Base-by-base conservation (phyloP, 2,113 vertebrate genomes). In the Trematomus loennbergii region DNA sequence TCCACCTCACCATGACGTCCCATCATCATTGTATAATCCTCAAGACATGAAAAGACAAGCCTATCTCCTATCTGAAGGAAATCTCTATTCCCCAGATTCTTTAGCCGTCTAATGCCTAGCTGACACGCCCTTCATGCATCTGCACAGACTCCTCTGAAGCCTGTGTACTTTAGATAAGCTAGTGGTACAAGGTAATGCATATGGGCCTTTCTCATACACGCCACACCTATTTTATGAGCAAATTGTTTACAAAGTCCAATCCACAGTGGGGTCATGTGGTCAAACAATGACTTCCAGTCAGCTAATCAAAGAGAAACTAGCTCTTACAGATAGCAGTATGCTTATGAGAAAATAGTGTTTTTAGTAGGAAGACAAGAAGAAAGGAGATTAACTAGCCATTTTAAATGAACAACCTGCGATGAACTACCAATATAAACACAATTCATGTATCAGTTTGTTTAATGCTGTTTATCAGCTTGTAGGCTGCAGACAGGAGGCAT, bases 21-120 rank as follows among this genome's bases (percentile, higher is more conserved):
- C 85, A 84, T 93, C 89, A 83, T 92, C 91, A 84, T 49, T 5
- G 77, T 84, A 89, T 93, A 91, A 93, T 94, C 91, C 84, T 60
- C 66, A 3, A 8, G 72, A 87, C 86, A 86, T 90, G 79, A 92
- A 93, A 91, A 91, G 85, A 86, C 75, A 0, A 59, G 72, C 75
- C 75, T 25, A 84, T 88, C 80, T 69, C 22, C 72, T 87, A 91
- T 85, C 85, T 76, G 60, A 78, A 79, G 78, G 50, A 88, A 91
- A 91, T 85, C 77, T 87, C 77, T 74, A 85, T 80, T 77, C 77
- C 87, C 73, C 49, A 52, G 83, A 84, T 81, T 75, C 63, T 74
- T 81, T 53, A 70, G 62, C 57, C 53, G 52, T 22, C 57, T 85
- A 80, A 88, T 86, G 72, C 67, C 52, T 65, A 68, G 63, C 54